phyloP scores from a whole-genome alignment of 2,888 invertebrate species.

The Megaustenia siamemsis region DNA sequence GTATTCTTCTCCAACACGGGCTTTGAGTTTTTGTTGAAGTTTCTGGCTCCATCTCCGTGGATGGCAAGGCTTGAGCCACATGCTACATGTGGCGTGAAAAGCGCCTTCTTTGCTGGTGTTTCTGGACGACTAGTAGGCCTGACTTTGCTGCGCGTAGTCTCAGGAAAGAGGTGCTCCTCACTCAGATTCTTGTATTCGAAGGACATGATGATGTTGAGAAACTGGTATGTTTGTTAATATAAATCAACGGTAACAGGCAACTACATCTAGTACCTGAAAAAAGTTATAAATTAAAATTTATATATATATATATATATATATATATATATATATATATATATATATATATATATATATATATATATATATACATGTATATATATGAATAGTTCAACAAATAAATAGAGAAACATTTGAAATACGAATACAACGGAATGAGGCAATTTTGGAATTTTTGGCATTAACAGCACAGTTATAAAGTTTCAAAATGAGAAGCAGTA shows the following conservation, averaged over 20 bases:
- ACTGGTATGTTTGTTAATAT: neutral
- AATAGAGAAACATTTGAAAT: too few relatives aligned
- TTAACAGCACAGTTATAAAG: too few relatives aligned
- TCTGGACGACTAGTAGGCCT: neutral
- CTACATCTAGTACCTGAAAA: neutral
- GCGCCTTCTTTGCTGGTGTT: neutral
- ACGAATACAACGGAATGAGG: too few relatives aligned
- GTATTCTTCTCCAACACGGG: neutral
- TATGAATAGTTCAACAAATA: too few relatives aligned
- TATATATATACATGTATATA: too few relatives aligned
- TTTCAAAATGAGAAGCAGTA: too few relatives aligned
- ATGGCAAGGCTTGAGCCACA: too few relatives aligned
- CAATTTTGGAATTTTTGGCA: too few relatives aligned
- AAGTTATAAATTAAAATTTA: neutral
- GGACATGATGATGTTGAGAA: conserved; percentile 6
- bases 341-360: neutral
- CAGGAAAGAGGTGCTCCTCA: conserved; percentile 6
- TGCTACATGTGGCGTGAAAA: neutral
- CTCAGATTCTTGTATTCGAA: conserved; percentile 8
- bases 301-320: neutral
- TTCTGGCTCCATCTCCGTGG: neutral
- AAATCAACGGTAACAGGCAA: neutral
- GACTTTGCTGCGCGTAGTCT: neutral
- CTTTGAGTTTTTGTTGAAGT: neutral
- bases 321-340: conserved; percentile 1